Evolutionary conservation across 2,888 invertebrate species (phyloP).

Genomic region (Anoplius nigerrimus): DNA sequence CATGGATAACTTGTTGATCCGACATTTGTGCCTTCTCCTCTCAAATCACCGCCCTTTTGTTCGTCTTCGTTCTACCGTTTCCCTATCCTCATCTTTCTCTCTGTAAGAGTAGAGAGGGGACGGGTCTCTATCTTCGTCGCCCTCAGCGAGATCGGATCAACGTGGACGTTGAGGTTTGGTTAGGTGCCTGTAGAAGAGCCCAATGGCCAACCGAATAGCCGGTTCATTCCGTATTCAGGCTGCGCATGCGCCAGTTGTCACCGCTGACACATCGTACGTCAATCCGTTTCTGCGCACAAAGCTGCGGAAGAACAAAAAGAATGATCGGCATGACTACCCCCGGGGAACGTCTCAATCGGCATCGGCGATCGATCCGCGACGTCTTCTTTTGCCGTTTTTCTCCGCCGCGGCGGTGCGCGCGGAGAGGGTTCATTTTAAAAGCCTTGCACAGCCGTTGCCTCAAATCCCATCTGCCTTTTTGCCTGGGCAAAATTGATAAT

Average conservation of each 20-base stretch:
- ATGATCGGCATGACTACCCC: conserved; percentile 48
- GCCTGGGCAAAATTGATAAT: too few species aligned
- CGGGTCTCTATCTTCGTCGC: conserved; percentile 16
- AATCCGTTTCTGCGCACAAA: conserved; percentile 71
- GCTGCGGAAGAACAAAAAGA: conserved; percentile 61
- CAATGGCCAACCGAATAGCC: conserved; percentile 43
- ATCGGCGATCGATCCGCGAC: conserved; percentile 61
- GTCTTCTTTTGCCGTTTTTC: conserved; percentile 53
- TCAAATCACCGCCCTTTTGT: conserved; percentile 11
- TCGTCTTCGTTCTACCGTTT: conserved; percentile 11
- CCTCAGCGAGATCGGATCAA: conserved; percentile 23
- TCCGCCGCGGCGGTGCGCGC: conserved; percentile 7
- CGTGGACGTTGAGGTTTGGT: conserved; percentile 28
- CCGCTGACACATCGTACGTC: conserved; percentile 75
- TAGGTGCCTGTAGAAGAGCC: conserved; percentile 29
- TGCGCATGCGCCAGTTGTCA: conserved; percentile 75
- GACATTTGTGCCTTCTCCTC: conserved; percentile 10
- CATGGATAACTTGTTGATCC: conserved; percentile 20
- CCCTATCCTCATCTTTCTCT: conserved; percentile 37
- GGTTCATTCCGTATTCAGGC: conserved; percentile 73
- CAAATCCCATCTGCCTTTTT: too few species aligned
- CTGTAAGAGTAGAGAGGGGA: conserved; percentile 30
- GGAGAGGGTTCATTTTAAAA: not conserved
- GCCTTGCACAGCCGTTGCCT: too few species aligned
- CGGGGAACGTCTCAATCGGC: conserved; percentile 69